A percentile compares a stretch with the other conserved stretches of the same genome.
phyloP scores from a whole-genome alignment of 2,888 invertebrate species.

The Tridacna gigas region DNA sequence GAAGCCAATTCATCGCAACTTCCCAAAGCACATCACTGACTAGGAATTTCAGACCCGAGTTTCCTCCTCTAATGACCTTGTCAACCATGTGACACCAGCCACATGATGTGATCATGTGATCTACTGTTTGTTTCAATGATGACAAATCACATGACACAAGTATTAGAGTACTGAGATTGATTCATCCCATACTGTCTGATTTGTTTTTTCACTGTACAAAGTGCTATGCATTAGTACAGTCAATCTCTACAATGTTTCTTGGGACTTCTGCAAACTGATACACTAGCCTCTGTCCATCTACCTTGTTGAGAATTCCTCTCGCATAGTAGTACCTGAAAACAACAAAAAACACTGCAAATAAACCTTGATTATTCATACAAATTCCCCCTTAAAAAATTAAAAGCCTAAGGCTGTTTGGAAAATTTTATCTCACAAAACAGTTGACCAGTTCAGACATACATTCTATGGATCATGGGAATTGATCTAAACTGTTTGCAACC shows the following conservation, averaged over 20 bases:
- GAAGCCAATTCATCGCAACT: neutral
- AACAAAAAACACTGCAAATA: too few relatives aligned
- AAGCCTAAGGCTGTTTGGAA: too few relatives aligned
- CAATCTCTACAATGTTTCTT: slow-evolving; percentile 98
- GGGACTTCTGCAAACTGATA: slow-evolving; percentile 99
- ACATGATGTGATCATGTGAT: slow-evolving; percentile 4
- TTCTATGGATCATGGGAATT: too few relatives aligned
- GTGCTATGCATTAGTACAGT: slow-evolving; percentile 87
- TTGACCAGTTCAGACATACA: too few relatives aligned
- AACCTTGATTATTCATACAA: too few relatives aligned
- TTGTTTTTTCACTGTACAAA: neutral
- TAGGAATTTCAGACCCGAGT: slow-evolving; percentile 26
- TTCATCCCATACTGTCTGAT: neutral
- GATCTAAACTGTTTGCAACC: too few relatives aligned
- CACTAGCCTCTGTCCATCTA: slow-evolving; percentile 99
- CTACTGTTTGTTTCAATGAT: slow-evolving; percentile 1
- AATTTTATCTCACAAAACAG: too few relatives aligned
- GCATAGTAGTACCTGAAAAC: slow-evolving; percentile 95
- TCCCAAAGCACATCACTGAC: slow-evolving; percentile 13
- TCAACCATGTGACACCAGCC: slow-evolving; percentile 1
- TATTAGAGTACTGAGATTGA: slow-evolving; percentile 17
- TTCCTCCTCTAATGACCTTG: slow-evolving; percentile 1
- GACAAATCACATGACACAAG: slow-evolving; percentile 17
- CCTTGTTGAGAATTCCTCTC: slow-evolving; percentile 99
- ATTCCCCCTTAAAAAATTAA: too few relatives aligned